Evolutionary conservation across 2,797 vertebrate species (phyloP), one percentile per base, ranked within the genome.

Genomic region (Enteromius radiatus): DNA sequence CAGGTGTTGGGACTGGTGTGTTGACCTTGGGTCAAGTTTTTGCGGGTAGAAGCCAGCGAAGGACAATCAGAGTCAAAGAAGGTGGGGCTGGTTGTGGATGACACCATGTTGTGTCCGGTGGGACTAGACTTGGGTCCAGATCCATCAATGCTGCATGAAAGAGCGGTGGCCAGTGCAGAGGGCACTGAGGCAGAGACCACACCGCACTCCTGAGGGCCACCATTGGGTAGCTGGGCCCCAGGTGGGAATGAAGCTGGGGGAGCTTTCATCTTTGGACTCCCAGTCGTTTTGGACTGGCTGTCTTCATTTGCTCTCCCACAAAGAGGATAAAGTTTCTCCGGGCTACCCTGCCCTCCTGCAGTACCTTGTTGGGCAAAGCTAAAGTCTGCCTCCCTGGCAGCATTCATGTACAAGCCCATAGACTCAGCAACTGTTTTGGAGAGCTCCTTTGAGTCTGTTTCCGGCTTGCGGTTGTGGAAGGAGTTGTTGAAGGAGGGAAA

Each of bases 321-420:
- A 0, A 93, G 94, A 71, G 95, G 95, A 91, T 96, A 98, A 84
- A 96, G 93, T 93, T 97, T 99, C 47, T 94, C 95, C 0, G 96
- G 94, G 87, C 95, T 97, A 84, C 91, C 82, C 67, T 87, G 93
- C 73, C 92, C 91, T 69, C 93, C 92, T 63, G 90, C 90, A 86
- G 90, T 92, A 88, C 91, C 92, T 80, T 98, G 97, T 89, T 96
- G 97, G 84, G 95, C 95, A 0, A 96, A 98, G 85, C 95, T 88
- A 83, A 96, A 98, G 88, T 99, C 98, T 0, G 96, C 95, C 9
- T 99, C 98, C 88, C 98, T 94, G 87, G 96, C 94, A 0, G 97
- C 97, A 88, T 99, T 97, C 98, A 99, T 99, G 87, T 99, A 99
- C 47, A 99, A 93, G 86, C 97, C 98, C 98, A 99, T 99, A 84